These are phyloP conservation scores for Uloborus diversus DNA, from an alignment of 1,140 invertebrate species.

Conservation along the genomic window DNA sequence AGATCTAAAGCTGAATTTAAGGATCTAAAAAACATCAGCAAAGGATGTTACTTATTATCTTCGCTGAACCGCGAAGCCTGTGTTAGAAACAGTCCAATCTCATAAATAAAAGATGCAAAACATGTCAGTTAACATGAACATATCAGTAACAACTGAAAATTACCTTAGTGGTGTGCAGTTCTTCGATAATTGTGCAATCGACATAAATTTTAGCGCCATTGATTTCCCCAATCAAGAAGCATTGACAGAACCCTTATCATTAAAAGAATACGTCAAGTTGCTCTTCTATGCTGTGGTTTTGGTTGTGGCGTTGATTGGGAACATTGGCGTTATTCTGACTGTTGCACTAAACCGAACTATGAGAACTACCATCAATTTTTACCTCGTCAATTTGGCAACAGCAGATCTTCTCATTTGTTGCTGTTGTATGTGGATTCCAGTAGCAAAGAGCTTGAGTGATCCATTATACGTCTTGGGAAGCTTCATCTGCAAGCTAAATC, in stretches of 20 bases:
- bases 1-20: too few relatives aligned
- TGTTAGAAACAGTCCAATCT: too few relatives aligned
- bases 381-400: conserved; percentile 66
- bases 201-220: conserved; percentile 53
- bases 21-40: too few relatives aligned
- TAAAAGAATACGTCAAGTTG: conserved; percentile 63
- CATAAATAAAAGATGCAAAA: too few relatives aligned
- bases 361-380: conserved; percentile 65
- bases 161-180: too few relatives aligned
- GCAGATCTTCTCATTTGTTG: conserved; percentile 66
- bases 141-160: too few relatives aligned
- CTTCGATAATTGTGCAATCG: conserved; percentile 59
- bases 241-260: conserved; percentile 48
- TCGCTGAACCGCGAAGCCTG: too few relatives aligned
- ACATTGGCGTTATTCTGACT: conserved; percentile 69
- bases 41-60: too few relatives aligned
- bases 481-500: conserved; percentile 69
- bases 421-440: conserved; percentile 69
- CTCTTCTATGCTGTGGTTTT: conserved; percentile 60
- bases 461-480: conserved; percentile 65
- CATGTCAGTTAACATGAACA: too few relatives aligned
- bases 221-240: conserved; percentile 54
- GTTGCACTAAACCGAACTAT: conserved; percentile 67
- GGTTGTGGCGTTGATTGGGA: conserved; percentile 66
- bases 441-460: conserved; percentile 64